A percentile compares a stretch with the other conserved stretches of the same genome.
These are phyloP conservation scores for Galemys pyrenaicus DNA, from an alignment of 2,113 vertebrate genomes.

Conservation along the genomic window DNA sequence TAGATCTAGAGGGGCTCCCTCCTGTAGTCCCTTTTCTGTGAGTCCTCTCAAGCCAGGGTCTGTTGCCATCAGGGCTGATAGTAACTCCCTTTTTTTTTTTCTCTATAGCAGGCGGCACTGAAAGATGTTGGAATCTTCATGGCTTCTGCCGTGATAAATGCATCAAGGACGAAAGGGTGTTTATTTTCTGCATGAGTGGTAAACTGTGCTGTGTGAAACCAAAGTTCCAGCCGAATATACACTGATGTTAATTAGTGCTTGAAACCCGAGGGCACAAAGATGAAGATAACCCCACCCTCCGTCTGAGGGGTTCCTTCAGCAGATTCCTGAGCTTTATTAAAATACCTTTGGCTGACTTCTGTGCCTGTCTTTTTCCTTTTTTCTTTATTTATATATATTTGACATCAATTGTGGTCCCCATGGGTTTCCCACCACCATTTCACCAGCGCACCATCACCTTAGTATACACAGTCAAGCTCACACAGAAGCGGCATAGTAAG, in stretches of 20 bases:
- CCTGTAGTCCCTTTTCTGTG: background rate
- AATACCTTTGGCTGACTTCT: slow-evolving; percentile 5
- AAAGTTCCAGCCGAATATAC: background rate
- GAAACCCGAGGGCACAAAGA: background rate
- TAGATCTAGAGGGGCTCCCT: background rate
- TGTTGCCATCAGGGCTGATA: background rate
- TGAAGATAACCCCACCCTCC: background rate
- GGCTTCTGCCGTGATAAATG: slow-evolving; percentile 47
- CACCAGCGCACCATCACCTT: no score
- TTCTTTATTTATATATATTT: no score
- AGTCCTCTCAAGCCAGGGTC: background rate
- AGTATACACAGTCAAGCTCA: background rate
- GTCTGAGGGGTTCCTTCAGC: background rate
- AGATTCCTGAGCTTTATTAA: slow-evolving; percentile 54
- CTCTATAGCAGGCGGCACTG: background rate
- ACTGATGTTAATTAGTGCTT: accelerated
- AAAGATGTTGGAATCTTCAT: slow-evolving; percentile 43
- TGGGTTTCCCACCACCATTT: no score
- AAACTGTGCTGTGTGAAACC: slow-evolving; percentile 51
- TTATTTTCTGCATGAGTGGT: background rate
- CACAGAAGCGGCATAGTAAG: background rate
- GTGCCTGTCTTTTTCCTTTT: slow-evolving; percentile 37
- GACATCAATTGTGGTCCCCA: no score
- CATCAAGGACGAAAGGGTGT: background rate
- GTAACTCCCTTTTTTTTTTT: background rate